Conservation (phyloP, 2,113 vertebrate species). For the Crotalus horridus region DNA sequence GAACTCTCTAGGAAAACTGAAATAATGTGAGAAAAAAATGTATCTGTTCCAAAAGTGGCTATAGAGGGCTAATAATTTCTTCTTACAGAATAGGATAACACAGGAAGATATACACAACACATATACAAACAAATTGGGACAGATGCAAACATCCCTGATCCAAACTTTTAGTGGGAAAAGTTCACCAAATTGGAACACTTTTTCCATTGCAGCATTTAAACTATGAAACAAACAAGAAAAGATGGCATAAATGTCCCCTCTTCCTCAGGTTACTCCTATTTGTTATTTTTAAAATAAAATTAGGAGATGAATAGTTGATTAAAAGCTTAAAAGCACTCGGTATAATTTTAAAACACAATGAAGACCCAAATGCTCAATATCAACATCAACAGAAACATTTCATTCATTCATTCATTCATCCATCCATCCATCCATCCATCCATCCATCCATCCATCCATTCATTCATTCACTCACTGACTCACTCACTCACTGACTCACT, state of each 20-base stretch:
- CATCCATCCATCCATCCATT: too few species aligned
- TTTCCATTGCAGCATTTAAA: background rate
- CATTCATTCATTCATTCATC: too few species aligned
- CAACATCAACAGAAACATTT: constrained; percentile 3
- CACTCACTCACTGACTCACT: background rate
- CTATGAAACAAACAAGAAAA: constrained; percentile 11
- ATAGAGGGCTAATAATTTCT: background rate
- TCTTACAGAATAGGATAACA: background rate
- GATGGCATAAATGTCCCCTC: background rate
- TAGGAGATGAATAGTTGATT: background rate
- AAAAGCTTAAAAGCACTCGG: constrained; percentile 22
- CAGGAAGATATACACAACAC: background rate
- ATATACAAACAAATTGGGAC: background rate
- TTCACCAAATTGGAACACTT: background rate
- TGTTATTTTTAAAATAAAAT: constrained; percentile 5
- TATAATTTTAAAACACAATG: constrained; percentile 31
- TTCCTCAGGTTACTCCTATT: background rate
- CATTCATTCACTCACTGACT: background rate
- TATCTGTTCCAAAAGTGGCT: background rate
- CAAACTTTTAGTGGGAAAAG: background rate
- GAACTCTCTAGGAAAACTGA: background rate
- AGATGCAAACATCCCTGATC: background rate
- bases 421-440: too few species aligned
- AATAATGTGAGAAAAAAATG: background rate
- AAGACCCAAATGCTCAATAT: constrained; percentile 16